Base-by-base conservation (phyloP, 1,140 invertebrate species). In the Drosophila athabasca region DNA sequence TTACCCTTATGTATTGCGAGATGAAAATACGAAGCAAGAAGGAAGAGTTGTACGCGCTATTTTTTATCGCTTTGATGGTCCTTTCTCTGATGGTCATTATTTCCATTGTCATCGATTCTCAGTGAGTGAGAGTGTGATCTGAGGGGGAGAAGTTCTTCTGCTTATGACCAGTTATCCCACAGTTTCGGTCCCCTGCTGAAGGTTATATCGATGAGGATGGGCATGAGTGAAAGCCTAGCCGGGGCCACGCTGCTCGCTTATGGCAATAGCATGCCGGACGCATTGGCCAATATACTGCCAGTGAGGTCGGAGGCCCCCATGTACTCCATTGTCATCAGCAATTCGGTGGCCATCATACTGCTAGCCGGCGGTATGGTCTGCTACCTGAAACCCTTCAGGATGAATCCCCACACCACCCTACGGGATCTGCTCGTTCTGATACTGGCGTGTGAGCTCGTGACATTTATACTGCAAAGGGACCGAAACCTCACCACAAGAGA, bases 211-310 rank as follows among this genome's bases (percentile, higher is more conserved):
- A 92, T 93, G 58, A 93, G 94, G n/a, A 80, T 96, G 53, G 92
- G 92, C 49, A 90, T 97, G 57, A 96, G 95, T 62, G 95, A 96
- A 73, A 96, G 95, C 90, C 93, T 96, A 75, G 96, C 96, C 24
- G 96, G 96, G 8, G 95, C 96, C 7, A 97, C 95, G 26, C 93
- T 96, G 70, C 82, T 96, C 76, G 96, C 96, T 0, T 95, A 97
- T 90, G 96, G 96, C 11, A 96, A 97, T 92, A 95, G 95, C 35
- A 94, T 95, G 5, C 94, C 95, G 7, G 96, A 97, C 90, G 93
- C 96, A 22, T 96, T 97, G 90, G 95, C 94, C 35, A 94, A 77
- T 41, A 24, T 49, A 49, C 19, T 45, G 19, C 17, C 22, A 11
- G n/a, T 62, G 1, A n/a, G 45, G 0, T 22, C 24, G 0, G 19